A percentile compares a stretch with the other conserved stretches of the same genome.
phyloP scores from a whole-genome alignment of 2,113 vertebrate genomes.

The Leucosticte australis region DNA sequence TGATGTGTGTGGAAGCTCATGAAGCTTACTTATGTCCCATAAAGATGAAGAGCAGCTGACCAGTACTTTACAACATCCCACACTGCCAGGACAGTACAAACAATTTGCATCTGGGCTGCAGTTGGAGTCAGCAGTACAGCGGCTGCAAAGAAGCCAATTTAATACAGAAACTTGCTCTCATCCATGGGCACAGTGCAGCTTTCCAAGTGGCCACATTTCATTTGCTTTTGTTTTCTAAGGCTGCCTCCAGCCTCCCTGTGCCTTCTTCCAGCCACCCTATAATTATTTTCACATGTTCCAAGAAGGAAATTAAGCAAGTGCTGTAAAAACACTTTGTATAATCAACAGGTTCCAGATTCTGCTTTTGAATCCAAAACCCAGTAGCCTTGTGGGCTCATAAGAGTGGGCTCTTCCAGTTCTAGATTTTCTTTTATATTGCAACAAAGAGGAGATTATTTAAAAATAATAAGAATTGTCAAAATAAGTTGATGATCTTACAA shows the following conservation, averaged over 20 bases:
- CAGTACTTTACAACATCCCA: neutral
- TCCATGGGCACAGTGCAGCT: neutral
- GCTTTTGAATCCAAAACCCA: neutral
- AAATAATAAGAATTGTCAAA: neutral
- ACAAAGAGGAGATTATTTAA: neutral
- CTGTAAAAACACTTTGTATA: neutral
- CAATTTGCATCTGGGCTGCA: neutral
- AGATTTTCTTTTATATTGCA: neutral
- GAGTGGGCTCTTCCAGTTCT: neutral
- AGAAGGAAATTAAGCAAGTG: neutral
- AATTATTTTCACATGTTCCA: neutral
- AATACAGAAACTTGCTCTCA: neutral
- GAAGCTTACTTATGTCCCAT: neutral
- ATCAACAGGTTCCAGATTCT: neutral
- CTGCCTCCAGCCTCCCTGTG: neutral
- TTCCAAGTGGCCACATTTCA: neutral
- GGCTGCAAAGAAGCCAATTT: neutral
- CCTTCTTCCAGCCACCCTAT: neutral
- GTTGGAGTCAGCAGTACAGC: neutral
- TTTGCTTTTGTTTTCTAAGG: neutral
- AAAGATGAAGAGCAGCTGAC: neutral
- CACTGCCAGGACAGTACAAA: neutral
- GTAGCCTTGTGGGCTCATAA: neutral
- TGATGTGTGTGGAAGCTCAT: neutral
- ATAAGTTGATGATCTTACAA: neutral